Conservation (phyloP, 2,113 vertebrate species). For the Sceloporus undulatus region DNA sequence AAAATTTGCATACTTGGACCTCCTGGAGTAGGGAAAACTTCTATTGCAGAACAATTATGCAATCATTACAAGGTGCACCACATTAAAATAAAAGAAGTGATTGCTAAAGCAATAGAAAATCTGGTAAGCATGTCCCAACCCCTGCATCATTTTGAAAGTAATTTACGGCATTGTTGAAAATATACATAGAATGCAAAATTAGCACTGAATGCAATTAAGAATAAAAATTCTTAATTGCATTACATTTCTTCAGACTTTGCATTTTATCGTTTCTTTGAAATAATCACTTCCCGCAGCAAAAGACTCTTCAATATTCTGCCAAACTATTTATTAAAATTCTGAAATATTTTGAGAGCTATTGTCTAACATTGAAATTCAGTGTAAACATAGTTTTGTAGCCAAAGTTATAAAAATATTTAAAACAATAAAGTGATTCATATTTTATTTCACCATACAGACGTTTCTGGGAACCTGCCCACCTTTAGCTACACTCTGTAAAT, state of each 20-base stretch:
- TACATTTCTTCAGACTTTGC: background rate
- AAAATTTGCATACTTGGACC: constrained; percentile 90
- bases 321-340: background rate
- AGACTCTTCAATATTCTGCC: background rate
- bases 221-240: background rate
- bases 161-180: constrained; percentile 9
- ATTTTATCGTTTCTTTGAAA: background rate
- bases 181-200: background rate
- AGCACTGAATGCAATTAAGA: background rate
- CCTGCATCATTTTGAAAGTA: background rate
- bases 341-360: background rate
- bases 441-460: background rate
- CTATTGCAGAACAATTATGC: constrained; percentile 80
- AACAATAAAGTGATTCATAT: background rate
- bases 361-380: background rate
- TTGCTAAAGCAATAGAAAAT: constrained; percentile 81
- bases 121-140: constrained; percentile 81
- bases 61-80: constrained; percentile 89
- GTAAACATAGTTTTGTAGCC: background rate
- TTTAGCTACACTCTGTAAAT: background rate
- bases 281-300: background rate
- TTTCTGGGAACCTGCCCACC: background rate
- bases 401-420: background rate
- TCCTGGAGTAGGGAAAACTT: constrained; percentile 90
- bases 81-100: constrained; percentile 80